Conservation (phyloP, 2,113 vertebrate species). For the Saccopteryx leptura region DNA sequence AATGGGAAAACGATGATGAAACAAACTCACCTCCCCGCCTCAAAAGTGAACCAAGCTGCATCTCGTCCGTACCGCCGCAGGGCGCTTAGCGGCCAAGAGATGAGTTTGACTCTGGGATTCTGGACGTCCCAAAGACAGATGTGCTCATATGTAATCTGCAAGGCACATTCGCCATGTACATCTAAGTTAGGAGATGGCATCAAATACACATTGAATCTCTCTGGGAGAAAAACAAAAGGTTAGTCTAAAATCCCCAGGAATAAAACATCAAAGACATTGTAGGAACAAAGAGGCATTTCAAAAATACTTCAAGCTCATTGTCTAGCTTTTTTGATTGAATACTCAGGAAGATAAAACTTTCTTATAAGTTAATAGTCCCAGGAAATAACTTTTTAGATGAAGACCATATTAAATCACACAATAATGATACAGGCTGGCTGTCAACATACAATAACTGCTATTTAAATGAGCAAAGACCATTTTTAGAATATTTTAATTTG, state of each 20-base stretch:
- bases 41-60: slow-evolving; percentile 93
- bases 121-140: slow-evolving; percentile 93
- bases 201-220: slow-evolving; percentile 94
- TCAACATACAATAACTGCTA: not conserved
- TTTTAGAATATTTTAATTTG: slow-evolving; percentile 55
- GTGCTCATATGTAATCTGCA: slow-evolving; percentile 93
- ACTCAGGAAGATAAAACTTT: slow-evolving; percentile 38
- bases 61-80: slow-evolving; percentile 92
- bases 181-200: slow-evolving; percentile 94
- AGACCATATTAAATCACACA: not conserved
- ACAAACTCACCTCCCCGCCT: slow-evolving; percentile 92
- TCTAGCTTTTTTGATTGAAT: not conserved
- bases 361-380: not conserved
- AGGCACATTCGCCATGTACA: slow-evolving; percentile 93
- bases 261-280: slow-evolving; percentile 81
- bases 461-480: slow-evolving; percentile 15
- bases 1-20: not conserved
- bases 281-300: slow-evolving; percentile 84
- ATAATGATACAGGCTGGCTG: not conserved
- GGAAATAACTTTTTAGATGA: slow-evolving; percentile 38
- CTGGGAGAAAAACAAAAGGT: slow-evolving; percentile 92
- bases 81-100: slow-evolving; percentile 92
- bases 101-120: slow-evolving; percentile 91
- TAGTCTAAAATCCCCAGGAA: slow-evolving; percentile 88
- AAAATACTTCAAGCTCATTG: slow-evolving; percentile 34